These are phyloP conservation scores for Latrodectus geometricus DNA, from an alignment of 1,140 invertebrate species.

Conservation along the genomic window DNA sequence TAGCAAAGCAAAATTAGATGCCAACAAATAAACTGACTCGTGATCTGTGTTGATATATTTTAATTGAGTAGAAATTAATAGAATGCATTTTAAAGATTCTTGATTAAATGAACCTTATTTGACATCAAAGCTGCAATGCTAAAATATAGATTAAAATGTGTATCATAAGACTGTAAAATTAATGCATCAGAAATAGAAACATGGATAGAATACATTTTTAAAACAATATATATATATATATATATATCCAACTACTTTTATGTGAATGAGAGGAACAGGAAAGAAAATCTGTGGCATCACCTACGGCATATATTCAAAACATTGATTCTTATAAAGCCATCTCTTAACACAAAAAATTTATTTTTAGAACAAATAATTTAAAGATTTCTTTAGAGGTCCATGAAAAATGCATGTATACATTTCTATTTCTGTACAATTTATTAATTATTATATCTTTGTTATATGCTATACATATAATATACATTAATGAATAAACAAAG, in stretches of 20 bases:
- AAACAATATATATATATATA: constrained; percentile 4
- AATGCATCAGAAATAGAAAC: not conserved
- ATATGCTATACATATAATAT: constrained; percentile 56
- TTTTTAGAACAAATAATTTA: constrained; percentile 19
- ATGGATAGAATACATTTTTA: not conserved
- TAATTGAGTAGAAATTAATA: no score
- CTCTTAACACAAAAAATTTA: constrained; percentile 29
- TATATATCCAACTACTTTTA: constrained; percentile 5
- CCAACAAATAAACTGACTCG: no score
- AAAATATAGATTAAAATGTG: no score
- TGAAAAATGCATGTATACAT: constrained; percentile 6
- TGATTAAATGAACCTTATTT: no score
- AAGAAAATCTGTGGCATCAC: constrained; percentile 40
- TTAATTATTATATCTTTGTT: constrained; percentile 36
- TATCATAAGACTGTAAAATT: not conserved
- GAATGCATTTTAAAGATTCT: no score
- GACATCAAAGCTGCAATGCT: no score
- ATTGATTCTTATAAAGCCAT: constrained; percentile 2
- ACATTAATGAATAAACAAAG: constrained; percentile 42
- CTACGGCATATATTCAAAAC: not conserved
- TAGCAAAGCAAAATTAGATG: no score
- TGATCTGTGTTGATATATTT: no score
- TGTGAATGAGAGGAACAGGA: constrained; percentile 41
- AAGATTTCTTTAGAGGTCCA: not conserved
- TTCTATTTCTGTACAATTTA: constrained; percentile 45